Evolutionary conservation across 2,888 invertebrate genomes (phyloP).

Genomic region (Oscheius onirici): DNA sequence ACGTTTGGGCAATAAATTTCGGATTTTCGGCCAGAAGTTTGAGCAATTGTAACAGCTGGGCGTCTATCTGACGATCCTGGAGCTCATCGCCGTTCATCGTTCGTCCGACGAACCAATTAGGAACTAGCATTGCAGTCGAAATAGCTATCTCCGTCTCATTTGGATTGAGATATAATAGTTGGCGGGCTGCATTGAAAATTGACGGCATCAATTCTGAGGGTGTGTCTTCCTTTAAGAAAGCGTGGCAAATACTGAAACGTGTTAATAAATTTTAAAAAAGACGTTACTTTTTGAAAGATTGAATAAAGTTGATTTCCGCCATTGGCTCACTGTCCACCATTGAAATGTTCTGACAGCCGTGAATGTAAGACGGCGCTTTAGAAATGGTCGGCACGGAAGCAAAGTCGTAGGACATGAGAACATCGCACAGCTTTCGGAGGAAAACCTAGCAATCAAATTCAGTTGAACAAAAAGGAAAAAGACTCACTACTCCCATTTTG

Average conservation of each 20-base stretch:
- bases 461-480: background rate
- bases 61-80: slow-evolving; percentile 13
- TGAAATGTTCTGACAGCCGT: too few relatives aligned
- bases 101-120: background rate
- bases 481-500: background rate
- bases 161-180: background rate
- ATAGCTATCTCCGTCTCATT: background rate
- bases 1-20: background rate
- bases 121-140: background rate
- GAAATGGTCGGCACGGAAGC: background rate
- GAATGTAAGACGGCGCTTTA: background rate
- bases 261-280: background rate
- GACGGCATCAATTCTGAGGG: slow-evolving; percentile 1
- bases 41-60: slow-evolving; percentile 3
- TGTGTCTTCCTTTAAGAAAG: background rate
- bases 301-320: background rate
- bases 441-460: background rate
- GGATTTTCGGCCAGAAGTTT: background rate
- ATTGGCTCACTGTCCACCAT: background rate
- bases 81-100: background rate
- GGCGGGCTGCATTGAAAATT: background rate
- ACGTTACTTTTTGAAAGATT: background rate
- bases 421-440: slow-evolving; percentile 2
- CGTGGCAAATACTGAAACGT: background rate
- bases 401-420: slow-evolving; percentile 14